Evolutionary conservation across 2,113 vertebrate genomes (phyloP), one percentile per base, ranked within the genome.

Genomic region (Pogona vitticeps): DNA sequence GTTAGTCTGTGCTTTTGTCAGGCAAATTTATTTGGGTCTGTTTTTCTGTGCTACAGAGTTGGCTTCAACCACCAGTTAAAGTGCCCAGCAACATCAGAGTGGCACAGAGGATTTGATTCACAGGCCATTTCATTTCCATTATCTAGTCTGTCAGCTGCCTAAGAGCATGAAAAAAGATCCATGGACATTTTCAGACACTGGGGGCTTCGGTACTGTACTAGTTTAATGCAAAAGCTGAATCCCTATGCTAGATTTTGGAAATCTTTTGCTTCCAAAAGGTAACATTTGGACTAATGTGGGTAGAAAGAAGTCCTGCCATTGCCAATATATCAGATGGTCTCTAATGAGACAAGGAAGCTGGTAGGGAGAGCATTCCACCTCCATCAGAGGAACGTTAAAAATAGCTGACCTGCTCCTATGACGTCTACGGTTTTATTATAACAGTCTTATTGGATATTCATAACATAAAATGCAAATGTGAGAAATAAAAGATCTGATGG

Each of bases 101-200:
- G 28, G 40, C 28, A 8, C 38, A 63, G 46, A 59, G 20, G n/a
- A 78, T 21, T 38, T 3, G 23, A 77, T 38, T 77, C 12, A 6
- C 63, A 88, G 90, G n/a, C 46, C 73, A 26, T 13, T 86, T 86
- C 23, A 56, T 70, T 80, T 67, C 82, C 5, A 42, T 83, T 91
- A 84, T 71, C 56, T 68, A 15, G 23, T 59, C 67, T 72, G 82
- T 61, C 9, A 76, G 2, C 28, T 58, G 59, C 59, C 8, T 52
- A 21, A 73, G 84, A 85, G 87, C 65, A 84, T 80, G 63, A 79
- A 76, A 84, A 82, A 3, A 8, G 86, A 2, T 3, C 71, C 72
- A 56, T 68, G 40, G 31, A 42, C 40, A 76, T 84, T 68, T 80
- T 68, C 52, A 72, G 77, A 40, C 46, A 73, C 40, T 7, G 14